phyloP scores from a whole-genome alignment of 2,888 invertebrate genomes.

The Lithophane ornitopus region DNA sequence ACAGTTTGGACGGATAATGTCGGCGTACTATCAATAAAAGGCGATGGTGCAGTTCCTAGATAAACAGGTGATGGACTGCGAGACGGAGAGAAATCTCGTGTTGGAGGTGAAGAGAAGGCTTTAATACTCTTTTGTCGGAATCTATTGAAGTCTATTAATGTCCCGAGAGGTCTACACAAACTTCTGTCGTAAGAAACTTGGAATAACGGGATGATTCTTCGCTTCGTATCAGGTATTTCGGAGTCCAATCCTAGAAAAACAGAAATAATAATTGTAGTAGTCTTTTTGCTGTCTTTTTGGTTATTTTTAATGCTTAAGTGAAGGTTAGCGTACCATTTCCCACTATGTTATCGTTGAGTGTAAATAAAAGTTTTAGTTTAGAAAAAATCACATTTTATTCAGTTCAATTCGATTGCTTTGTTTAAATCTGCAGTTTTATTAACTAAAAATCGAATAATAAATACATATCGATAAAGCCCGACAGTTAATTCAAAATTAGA shows the following conservation, averaged over 20 bases:
- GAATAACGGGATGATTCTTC: conserved; percentile 84
- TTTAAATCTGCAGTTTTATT: neutral
- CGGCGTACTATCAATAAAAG: conserved; percentile 50
- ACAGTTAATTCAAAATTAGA: neutral
- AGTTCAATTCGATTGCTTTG: conserved; percentile 30
- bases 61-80: conserved; percentile 80
- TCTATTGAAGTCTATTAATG: conserved; percentile 82
- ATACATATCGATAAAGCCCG: neutral
- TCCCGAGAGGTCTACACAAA: conserved; percentile 86
- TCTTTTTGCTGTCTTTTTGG: conserved; percentile 23
- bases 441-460: neutral
- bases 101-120: conserved; percentile 43
- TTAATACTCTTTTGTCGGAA: conserved; percentile 66
- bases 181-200: conserved; percentile 87
- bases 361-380: conserved; percentile 44
- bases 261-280: conserved; percentile 75
- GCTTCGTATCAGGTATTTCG: conserved; percentile 71
- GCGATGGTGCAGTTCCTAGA: conserved; percentile 54
- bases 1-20: conserved; percentile 13
- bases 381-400: conserved; percentile 54
- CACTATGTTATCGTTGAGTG: conserved; percentile 15
- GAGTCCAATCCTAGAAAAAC: conserved; percentile 86
- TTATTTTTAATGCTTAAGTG: conserved; percentile 27
- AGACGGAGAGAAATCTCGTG: conserved; percentile 69
- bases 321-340: conserved; percentile 45